Percentiles rank a stretch among this genome's conserved stretches.
These are phyloP conservation scores for Brienomyrus longianalis DNA, from an alignment of 2,113 vertebrate genomes.

Conservation along the genomic window DNA sequence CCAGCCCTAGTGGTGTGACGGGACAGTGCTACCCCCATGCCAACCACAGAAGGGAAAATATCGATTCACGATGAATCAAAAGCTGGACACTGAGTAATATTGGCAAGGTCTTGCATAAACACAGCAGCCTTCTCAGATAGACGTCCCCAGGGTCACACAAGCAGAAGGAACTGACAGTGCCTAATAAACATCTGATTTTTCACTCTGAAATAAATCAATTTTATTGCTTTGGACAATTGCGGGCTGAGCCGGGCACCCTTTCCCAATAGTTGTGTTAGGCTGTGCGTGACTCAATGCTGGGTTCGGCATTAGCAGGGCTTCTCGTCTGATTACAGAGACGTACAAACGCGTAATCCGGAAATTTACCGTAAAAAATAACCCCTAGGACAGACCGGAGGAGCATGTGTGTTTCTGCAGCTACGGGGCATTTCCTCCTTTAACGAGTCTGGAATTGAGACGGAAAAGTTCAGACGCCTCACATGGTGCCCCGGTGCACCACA, in stretches of 20 bases:
- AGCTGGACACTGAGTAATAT: slow-evolving; percentile 3
- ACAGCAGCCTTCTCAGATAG: neutral
- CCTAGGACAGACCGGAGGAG: neutral
- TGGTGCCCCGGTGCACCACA: neutral
- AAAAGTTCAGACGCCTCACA: neutral
- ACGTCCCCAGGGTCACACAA: slow-evolving; percentile 2
- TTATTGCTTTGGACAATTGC: slow-evolving; percentile 5
- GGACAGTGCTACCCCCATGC: neutral
- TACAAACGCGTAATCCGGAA: neutral
- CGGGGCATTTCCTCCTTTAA: neutral
- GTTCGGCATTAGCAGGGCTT: slow-evolving; percentile 14
- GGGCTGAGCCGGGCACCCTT: neutral
- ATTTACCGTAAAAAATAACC: neutral
- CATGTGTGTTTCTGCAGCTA: neutral
- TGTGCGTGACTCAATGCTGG: slow-evolving; percentile 22
- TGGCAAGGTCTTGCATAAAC: neutral
- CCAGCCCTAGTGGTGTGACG: neutral
- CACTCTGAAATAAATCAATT: slow-evolving; percentile 19
- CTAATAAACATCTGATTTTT: slow-evolving; percentile 18
- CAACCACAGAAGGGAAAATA: neutral
- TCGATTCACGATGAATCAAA: neutral
- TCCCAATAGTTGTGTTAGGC: slow-evolving; percentile 7
- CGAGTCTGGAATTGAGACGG: neutral
- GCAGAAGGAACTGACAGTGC: neutral
- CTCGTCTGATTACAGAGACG: neutral